phyloP scores from a whole-genome alignment of 2,113 vertebrate genomes.

The Aegotheles bennettii region DNA sequence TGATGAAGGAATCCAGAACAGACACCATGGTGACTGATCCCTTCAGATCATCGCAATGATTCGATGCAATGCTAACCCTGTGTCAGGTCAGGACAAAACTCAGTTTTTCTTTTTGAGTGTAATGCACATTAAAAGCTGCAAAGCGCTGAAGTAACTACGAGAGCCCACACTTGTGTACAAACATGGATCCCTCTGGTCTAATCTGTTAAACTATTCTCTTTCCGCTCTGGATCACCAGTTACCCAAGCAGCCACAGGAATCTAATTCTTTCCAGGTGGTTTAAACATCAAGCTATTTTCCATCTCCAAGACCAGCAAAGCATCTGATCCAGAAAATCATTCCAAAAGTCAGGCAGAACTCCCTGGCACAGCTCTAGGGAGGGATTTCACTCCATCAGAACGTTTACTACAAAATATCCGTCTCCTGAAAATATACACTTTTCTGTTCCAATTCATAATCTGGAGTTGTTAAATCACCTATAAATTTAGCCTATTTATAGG shows the following conservation, averaged over 20 bases:
- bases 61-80: neutral
- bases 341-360: neutral
- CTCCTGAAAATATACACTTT: neutral
- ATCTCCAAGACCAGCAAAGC: neutral
- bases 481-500: conserved; percentile 11
- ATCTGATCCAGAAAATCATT: conserved; percentile 8
- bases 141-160: neutral
- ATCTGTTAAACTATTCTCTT: neutral
- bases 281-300: neutral
- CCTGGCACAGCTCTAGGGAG: neutral
- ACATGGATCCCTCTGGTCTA: neutral
- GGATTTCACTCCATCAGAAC: neutral
- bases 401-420: neutral
- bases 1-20: neutral
- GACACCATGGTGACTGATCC: rapidly evolving
- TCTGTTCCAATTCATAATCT: neutral
- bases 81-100: neutral
- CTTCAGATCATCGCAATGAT: rapidly evolving
- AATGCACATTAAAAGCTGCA: neutral
- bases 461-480: conserved; percentile 26
- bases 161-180: neutral
- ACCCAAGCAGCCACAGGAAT: neutral
- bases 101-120: neutral
- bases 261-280: conserved; percentile 34
- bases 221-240: neutral